Base-by-base conservation (phyloP, 2,888 invertebrate species). In the Melinopterus prodromus region DNA sequence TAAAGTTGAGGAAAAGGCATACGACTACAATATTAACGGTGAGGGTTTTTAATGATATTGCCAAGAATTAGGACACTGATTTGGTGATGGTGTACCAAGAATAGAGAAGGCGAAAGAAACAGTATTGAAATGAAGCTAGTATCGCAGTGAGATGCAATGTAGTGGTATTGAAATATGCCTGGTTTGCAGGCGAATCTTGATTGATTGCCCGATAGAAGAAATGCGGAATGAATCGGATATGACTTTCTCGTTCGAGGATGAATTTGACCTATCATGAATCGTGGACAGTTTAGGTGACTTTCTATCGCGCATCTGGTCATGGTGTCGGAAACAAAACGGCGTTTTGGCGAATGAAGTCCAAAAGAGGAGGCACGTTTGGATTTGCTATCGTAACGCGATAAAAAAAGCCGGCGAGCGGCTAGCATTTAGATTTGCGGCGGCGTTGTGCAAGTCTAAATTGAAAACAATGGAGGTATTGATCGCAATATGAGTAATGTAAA, bases 401-500 rank as follows among this genome's bases (percentile, higher is more conserved):
- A 6, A 53, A 53, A 53, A 53, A 53, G 53, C 38, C 9, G 38
- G 9, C 53, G 7, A 53, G 5, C 53, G 53, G 12, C 53, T 53
- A 53, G 53, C 53, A 53, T 53, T 53, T 53, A 53, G 9, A 53
- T 53, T 53, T 53, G 53, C 12, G 1, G 53, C 53, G 12, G 53
- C 53, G 53, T 53, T 53, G 15, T 69, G 69, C 77, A 36, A 38
- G 16, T 26, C 26, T 75, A 80, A 80, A 80, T 78, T 70, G 78
- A 79, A 79, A 74, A 79, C 81, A 79, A 81, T 81, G 76, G 75
- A 36, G 53, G 26, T 76, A 80, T 79, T 79, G 79, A 77, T 81
- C 69, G 69, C 71, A 71, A 78, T 76, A 76, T 71, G 76, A 78
- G 72, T 76, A 78, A 78, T 71, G 70, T 37, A 38, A 78, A 78